Evolutionary conservation across 2,888 invertebrate species (phyloP).

Genomic region (Dichetophora obliterata): DNA sequence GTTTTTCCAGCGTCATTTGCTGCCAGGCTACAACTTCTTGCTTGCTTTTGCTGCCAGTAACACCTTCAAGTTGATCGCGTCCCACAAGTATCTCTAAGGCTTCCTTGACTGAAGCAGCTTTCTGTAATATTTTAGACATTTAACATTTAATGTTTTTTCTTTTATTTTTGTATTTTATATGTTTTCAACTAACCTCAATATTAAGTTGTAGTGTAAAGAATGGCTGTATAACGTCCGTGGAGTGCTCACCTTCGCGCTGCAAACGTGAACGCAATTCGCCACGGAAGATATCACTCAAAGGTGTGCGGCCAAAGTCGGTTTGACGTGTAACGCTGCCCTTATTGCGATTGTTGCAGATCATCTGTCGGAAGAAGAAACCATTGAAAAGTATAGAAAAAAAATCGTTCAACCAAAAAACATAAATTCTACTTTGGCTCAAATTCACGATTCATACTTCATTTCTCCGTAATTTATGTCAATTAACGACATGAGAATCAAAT

Average conservation of each 20-base stretch:
- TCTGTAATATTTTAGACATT: conserved; percentile 71
- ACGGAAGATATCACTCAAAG: conserved; percentile 92
- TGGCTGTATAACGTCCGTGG: conserved; percentile 93
- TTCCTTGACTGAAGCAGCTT: conserved; percentile 85
- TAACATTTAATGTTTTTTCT: not conserved
- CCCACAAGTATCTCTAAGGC: conserved; percentile 89
- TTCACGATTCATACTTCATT: too few species aligned
- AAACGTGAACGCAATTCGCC: conserved; percentile 90
- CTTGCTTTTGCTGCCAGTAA: conserved; percentile 84
- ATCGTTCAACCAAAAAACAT: too few species aligned
- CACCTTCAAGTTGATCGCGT: conserved; percentile 88
- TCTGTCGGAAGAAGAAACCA: conserved; percentile 52
- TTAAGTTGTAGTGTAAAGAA: conserved; percentile 96
- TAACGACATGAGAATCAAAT: too few species aligned
- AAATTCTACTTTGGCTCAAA: too few species aligned
- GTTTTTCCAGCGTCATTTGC: conserved; percentile 87
- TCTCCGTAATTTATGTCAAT: too few species aligned
- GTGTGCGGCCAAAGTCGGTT: conserved; percentile 85
- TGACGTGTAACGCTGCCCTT: conserved; percentile 90
- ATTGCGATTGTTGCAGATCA: conserved; percentile 82
- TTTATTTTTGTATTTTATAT: too few species aligned
- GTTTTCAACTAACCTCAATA: conserved; percentile 79
- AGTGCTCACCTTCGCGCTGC: conserved; percentile 76
- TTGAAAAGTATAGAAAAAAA: too few species aligned
- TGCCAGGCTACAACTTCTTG: conserved; percentile 91